Evolutionary conservation across 1,140 invertebrate genomes (phyloP), one percentile per base, ranked within the genome.

Genomic region (Pseudobourletiella spinata): DNA sequence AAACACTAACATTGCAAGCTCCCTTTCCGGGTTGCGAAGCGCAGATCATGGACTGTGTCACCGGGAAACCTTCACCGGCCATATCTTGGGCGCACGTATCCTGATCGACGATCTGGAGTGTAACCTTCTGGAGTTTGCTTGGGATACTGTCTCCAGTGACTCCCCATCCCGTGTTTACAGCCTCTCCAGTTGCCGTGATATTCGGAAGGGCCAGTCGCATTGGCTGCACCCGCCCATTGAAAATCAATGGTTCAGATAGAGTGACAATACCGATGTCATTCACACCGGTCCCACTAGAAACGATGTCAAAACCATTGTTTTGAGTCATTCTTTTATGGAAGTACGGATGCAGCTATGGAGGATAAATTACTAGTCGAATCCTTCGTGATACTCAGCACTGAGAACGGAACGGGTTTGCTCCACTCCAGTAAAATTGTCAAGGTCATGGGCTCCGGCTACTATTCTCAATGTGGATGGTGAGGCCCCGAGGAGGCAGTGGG

Each of bases 1-100:
- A n/a, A n/a, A n/a, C n/a, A n/a, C n/a, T n/a, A n/a, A 62, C 59
- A 24, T 16, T 56, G 48, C 61, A 57, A 39, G 42, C 22, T 28
- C 54, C 61, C 2, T 16, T 22, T 2, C 24, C 32, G n/a, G 32
- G 32, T 39, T n/a, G 24, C 35, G 30, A 24, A 2, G 54, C 61
- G 30, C 61, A 63, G 28, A 63, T 43, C 59, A 61, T 61, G 15
- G 20, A 11, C 4, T 52, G 3, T 11, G 48, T 29, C 1, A 61
- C 25, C 6, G 4, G 3, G n/a, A 11, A 11, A 26, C 39, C 51
- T 11, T 30, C 39, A 22, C 25, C 52, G 6, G 15, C 15, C 3
- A 48, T 48, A 0, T 29, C 2, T 42, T 28, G 1, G 1, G 48
- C 22, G 35, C 60, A 62, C 25, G 24, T 32, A 8, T 43, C 43